phyloP scores from a whole-genome alignment of 2,797 vertebrate genomes.

The Gouania willdenowi region DNA sequence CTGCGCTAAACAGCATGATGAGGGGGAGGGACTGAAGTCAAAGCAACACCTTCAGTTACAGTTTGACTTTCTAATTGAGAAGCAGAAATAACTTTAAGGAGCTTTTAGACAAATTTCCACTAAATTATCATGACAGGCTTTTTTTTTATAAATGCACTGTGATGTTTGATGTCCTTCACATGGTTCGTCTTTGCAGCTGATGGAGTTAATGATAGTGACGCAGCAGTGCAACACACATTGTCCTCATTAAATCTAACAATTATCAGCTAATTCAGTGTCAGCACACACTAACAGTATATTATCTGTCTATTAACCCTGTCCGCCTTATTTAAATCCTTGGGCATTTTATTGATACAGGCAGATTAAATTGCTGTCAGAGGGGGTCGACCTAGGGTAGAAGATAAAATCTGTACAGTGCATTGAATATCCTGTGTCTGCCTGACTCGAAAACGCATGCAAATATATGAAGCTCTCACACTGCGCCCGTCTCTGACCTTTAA shows the following conservation, averaged over 20 bases:
- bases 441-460: not conserved
- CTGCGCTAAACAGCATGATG: conserved; percentile 26
- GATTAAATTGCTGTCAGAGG: not conserved
- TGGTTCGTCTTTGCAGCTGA: conserved; percentile 15
- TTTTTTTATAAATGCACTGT: conserved; percentile 8
- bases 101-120: conserved; percentile 26
- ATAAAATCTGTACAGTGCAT: not conserved
- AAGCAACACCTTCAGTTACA: conserved; percentile 28
- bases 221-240: conserved; percentile 4
- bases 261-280: not conserved
- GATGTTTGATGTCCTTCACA: conserved; percentile 11
- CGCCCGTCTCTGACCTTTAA: too few relatives aligned
- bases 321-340: not conserved
- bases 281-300: conserved; percentile 1
- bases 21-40: conserved; percentile 16
- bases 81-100: conserved; percentile 13
- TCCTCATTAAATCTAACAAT: conserved; percentile 7
- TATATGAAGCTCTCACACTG: too few relatives aligned
- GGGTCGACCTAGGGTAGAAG: not conserved
- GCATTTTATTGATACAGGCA: not conserved
- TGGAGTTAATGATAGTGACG: not conserved
- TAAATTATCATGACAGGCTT: conserved; percentile 33
- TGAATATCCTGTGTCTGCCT: not conserved
- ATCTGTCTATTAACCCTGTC: conserved; percentile 7
- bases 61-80: conserved; percentile 30